Evolutionary conservation across 2,797 vertebrate genomes (phyloP).

Genomic region (Remorina albescens): DNA sequence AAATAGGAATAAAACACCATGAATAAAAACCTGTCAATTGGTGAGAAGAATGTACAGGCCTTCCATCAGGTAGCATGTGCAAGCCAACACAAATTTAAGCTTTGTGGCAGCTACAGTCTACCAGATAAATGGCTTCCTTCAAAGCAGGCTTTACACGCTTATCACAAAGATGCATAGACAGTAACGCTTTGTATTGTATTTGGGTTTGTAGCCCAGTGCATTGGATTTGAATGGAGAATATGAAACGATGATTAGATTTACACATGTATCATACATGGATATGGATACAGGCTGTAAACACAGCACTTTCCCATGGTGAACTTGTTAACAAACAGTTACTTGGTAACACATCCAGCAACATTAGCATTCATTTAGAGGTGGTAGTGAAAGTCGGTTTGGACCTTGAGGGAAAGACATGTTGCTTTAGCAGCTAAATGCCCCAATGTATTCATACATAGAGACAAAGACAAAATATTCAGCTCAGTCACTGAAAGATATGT

Average conservation of each 20-base stretch:
- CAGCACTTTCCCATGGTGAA: background rate
- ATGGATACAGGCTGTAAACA: background rate
- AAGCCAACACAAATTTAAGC: background rate
- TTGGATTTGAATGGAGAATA: background rate
- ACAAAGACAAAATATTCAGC: too few species aligned
- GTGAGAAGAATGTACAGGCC: background rate
- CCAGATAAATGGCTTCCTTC: background rate
- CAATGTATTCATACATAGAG: too few species aligned
- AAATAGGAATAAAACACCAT: too few species aligned
- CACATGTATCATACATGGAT: background rate
- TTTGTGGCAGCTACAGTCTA: background rate
- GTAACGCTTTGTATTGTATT: background rate
- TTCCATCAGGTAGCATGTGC: constrained; percentile 1
- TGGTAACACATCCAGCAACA: background rate
- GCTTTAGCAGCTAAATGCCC: background rate
- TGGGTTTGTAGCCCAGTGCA: background rate
- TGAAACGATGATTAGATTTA: background rate
- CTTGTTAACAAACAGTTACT: background rate
- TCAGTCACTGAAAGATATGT: background rate
- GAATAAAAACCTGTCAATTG: too few species aligned
- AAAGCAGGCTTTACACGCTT: background rate
- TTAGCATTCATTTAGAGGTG: background rate
- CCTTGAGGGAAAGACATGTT: too few species aligned
- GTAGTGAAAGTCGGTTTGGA: background rate
- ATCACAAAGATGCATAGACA: background rate